phyloP scores from a whole-genome alignment of 2,888 invertebrate species.

The Drosophila anceps region DNA sequence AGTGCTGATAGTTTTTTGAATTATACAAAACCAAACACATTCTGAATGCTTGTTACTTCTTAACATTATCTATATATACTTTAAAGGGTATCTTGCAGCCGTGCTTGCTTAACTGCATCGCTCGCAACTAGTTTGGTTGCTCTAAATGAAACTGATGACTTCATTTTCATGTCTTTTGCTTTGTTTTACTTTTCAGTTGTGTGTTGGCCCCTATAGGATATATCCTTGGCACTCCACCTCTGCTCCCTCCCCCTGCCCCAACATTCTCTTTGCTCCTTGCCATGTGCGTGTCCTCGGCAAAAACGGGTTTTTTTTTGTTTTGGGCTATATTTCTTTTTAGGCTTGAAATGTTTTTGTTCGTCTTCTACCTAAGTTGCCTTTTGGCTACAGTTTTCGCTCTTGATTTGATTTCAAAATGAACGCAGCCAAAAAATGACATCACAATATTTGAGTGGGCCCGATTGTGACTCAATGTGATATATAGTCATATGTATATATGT shows the following conservation, averaged over 20 bases:
- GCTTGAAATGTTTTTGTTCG: slow-evolving; percentile 20
- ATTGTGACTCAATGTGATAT: slow-evolving; percentile 36
- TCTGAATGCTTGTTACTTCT: too few relatives aligned
- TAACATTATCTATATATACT: too few relatives aligned
- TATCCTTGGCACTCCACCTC: slow-evolving; percentile 42
- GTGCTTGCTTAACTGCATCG: neutral
- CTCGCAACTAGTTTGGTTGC: slow-evolving; percentile 15
- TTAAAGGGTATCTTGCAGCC: slow-evolving; percentile 15
- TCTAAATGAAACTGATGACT: slow-evolving; percentile 56
- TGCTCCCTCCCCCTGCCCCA: neutral
- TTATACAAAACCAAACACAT: too few relatives aligned
- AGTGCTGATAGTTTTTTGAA: too few relatives aligned
- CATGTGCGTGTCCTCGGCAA: slow-evolving; percentile 29
- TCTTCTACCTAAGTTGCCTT: slow-evolving; percentile 34
- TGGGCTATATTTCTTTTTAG: slow-evolving; percentile 11
- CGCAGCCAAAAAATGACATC: slow-evolving; percentile 65
- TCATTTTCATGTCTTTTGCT: slow-evolving; percentile 52
- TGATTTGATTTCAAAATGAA: slow-evolving; percentile 54
- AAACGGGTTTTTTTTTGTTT: slow-evolving; percentile 53
- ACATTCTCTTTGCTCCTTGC: neutral
- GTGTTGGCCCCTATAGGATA: slow-evolving; percentile 37
- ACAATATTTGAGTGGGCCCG: slow-evolving; percentile 57
- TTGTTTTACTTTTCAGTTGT: slow-evolving; percentile 27
- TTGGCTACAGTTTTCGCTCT: slow-evolving; percentile 55
- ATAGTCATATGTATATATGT: neutral